Conservation (phyloP, 2,113 vertebrate genomes). For the Lepidothrix coronata region DNA sequence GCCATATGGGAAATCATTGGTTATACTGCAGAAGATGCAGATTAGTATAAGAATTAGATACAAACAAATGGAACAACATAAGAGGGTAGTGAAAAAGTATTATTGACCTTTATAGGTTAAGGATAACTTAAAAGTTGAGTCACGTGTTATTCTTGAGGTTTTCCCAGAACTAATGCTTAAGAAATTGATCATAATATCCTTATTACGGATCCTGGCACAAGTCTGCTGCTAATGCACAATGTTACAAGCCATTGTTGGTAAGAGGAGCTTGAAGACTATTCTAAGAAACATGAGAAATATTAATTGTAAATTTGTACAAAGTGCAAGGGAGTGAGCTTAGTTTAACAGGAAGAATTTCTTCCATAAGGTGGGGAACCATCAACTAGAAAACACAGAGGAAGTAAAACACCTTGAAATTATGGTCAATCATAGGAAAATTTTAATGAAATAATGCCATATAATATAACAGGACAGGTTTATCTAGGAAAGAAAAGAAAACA, state of each 20-base stretch:
- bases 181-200: neutral
- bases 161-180: constrained; percentile 5
- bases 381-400: neutral
- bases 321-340: neutral
- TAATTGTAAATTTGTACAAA: neutral
- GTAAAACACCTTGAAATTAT: neutral
- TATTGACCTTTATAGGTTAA: neutral
- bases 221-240: neutral
- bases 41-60: neutral
- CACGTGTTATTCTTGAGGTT: neutral
- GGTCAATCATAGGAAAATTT: neutral
- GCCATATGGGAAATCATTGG: constrained; percentile 1
- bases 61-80: neutral
- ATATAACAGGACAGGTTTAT: neutral
- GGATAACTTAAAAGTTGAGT: neutral
- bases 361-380: neutral
- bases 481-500: neutral
- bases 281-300: neutral
- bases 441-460: neutral
- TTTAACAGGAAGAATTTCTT: neutral
- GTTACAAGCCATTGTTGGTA: neutral
- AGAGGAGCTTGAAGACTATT: neutral
- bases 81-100: neutral
- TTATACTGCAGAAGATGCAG: neutral
- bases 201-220: neutral